Base-by-base conservation (phyloP, 1,140 invertebrate genomes). In the Drosophila truncata region DNA sequence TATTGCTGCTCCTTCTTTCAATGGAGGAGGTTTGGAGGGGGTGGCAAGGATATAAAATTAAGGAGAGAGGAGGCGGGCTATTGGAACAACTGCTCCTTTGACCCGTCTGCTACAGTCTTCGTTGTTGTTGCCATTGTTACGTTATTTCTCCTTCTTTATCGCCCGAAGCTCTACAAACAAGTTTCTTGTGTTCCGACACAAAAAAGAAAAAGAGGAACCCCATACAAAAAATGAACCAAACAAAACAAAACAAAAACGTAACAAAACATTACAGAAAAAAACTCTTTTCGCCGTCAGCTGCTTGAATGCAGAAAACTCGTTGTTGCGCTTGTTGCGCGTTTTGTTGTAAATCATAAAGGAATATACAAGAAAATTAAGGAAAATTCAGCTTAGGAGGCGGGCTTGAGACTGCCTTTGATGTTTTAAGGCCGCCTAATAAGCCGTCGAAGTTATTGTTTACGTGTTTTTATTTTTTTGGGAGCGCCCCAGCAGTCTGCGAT, bases 251-350 rank as follows among this genome's bases (percentile, higher is more conserved):
- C n/a, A 9, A 20, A 57, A 64, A 25, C 41, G 50, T 47, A 71
- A 71, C 49, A 71, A 55, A 71, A 69, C 49, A 70, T 70, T 67
- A 67, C 46, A 50, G 65, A 33, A 52, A 41, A 52, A 72, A 57
- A 66, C 47, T 60, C 63, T 76, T 62, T 71, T 39, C 42, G 58
- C 58, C 77, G 61, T 78, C 85, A 87, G 84, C 84, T 88, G 84
- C 77, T 88, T 59, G 65, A 75, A 49, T 90, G 80, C 78, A 72
- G 73, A 84, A 78, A 78, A 80, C 67, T 84, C 72, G 72, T 87
- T 82, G 73, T 87, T 88, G 73, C 60, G 83, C 83, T 87, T 87
- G 80, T 88, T 88, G 84, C 64, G 69, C 79, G 60, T 74, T 81
- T 77, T 78, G 64, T 67, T 86, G 61, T 86, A 76, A 86, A 72